phyloP scores from a whole-genome alignment of 2,797 vertebrate species.

The Momotus momota region DNA sequence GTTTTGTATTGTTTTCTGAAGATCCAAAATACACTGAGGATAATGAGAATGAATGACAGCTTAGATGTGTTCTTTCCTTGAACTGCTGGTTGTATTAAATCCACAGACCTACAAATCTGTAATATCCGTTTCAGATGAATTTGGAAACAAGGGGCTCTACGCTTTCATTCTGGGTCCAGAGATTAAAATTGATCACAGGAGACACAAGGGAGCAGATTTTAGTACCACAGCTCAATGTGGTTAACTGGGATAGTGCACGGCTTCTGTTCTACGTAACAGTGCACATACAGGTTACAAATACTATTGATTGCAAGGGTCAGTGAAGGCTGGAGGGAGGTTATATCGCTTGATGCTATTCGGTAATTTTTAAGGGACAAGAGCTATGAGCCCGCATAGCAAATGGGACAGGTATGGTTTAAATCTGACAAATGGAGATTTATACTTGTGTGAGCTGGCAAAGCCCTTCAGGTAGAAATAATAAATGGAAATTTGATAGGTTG shows the following conservation, averaged over 20 bases:
- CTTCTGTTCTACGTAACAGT: constrained; percentile 73
- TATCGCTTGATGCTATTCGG: constrained; percentile 65
- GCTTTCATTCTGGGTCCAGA: constrained; percentile 76
- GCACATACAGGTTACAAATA: constrained; percentile 71
- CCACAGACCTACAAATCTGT: constrained; percentile 73
- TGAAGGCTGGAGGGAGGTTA: constrained; percentile 54
- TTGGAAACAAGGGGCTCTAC: constrained; percentile 66
- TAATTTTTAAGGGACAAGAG: constrained; percentile 74
- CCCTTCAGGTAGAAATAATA: constrained; percentile 80
- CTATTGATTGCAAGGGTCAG: constrained; percentile 78
- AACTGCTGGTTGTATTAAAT: constrained; percentile 69
- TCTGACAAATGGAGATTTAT: constrained; percentile 81
- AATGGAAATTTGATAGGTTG: constrained; percentile 79
- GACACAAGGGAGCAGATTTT: constrained; percentile 73
- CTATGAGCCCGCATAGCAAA: constrained; percentile 64
- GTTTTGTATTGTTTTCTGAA: constrained; percentile 43
- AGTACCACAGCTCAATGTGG: constrained; percentile 74
- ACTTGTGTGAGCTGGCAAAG: constrained; percentile 74
- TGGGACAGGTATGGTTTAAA: constrained; percentile 74
- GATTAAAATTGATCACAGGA: constrained; percentile 84
- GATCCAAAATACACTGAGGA: neutral
- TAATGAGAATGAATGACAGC: constrained; percentile 64
- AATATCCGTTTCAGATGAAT: constrained; percentile 74
- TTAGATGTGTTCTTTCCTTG: constrained; percentile 69
- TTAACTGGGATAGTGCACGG: constrained; percentile 73